Base-by-base conservation (phyloP, 1,140 invertebrate genomes). In the Rhagoletis zephyria region DNA sequence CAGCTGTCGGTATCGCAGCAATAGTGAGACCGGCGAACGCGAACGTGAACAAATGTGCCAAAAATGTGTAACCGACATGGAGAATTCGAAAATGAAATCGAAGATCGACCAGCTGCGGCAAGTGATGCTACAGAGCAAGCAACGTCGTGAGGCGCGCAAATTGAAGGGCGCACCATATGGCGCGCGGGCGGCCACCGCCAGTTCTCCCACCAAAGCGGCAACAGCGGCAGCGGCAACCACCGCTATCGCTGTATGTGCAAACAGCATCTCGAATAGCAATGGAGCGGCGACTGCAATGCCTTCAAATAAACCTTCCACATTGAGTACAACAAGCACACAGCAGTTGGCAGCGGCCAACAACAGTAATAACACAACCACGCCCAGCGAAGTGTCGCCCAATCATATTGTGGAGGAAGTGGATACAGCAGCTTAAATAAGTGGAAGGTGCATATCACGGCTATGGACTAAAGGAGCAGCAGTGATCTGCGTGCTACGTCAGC, bases 41-140 rank as follows among this genome's bases (percentile, higher is more conserved):
- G 89, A 90, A 81, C 89, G 89, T 5, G 90, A 91, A 56, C 88
- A 90, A 81, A 92, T 90, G 88, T 93, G 91, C 89, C 90, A 89
- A 42, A 93, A 90, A 89, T 93, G 92, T 94, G 93, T 93, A 93
- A 90, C 94, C 90, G 94, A 95, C 93, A 90, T 94, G 90, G 97
- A 96, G 90, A 97, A 97, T 90, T 95, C 95, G 88, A 96, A 96
- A 88, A 97, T 96, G 5, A 96, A 97, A 89, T 96, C 96, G 65
- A 98, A 98, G 93, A 95, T 98, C 93, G 96, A 97, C 90, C 96
- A 97, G 86, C 93, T 98, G 16, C 95, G 97, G 88, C 94, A 97
- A 42, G 96, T 98, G 56, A 97, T 98, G 96, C 97, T 97, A 89
- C 97, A 98, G 91, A 95, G 96, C 89, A 95, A 97, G 86, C 96